Evolutionary conservation across 2,888 invertebrate species (phyloP), one percentile per base, ranked within the genome.

Genomic region (Invenusta paracnida): DNA sequence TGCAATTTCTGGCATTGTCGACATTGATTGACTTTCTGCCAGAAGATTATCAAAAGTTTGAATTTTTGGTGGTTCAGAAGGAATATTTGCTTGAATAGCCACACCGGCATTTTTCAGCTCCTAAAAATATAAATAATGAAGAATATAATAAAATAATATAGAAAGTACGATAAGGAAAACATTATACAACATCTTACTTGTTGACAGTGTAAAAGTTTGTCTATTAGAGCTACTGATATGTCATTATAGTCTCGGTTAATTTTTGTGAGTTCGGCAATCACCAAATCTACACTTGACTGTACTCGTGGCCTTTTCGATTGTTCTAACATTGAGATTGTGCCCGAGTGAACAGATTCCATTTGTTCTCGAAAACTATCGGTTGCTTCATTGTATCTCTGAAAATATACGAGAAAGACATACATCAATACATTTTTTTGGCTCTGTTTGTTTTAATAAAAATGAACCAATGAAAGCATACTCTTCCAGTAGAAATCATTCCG

Each of bases 181-280:
- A 73, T 13, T 2, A 73, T 73, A 73, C 23, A 73, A 25, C 2
- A 73, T 66, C 79, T 0, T 2, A 85, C 85, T 25, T 85, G 29
- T 23, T 31, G 81, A 27, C 79, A 30, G 17, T n/a, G 29, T 23
- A 31, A 23, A 17, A 85, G 31, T 85, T 29, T 85, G 28, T 85
- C 81, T 27, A 0, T 27, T 23, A 85, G 48, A 29, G 27, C 23
- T 17, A 79, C 23, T n/a, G 81, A 23, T 81, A 81, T 28, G 30
- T 79, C 79, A 79, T 85, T 30, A 91, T 95, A 96, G 88, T 94
- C 93, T 87, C 94, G 93, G 92, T 96, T 96, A 90, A 96, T 93
- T 29, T 93, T 94, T 90, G 96, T 96, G 90, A 96, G 92, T 89
- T 96, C 94, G 87, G 93, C 93, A 67, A 94, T 94, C 30, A 96